phyloP scores from a whole-genome alignment of 1,140 invertebrate species.

The Zaprionus lachaisei region DNA sequence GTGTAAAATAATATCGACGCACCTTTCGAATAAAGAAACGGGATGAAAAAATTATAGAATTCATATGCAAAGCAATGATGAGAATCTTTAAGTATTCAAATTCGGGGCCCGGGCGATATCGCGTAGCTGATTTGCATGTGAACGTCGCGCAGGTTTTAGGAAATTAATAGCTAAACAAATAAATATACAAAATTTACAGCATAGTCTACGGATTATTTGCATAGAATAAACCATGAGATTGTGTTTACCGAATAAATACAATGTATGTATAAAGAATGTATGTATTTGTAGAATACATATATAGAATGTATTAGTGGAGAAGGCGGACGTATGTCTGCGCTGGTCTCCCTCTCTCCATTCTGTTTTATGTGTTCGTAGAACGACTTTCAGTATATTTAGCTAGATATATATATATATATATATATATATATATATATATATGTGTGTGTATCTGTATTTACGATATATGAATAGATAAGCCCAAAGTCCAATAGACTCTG shows the following conservation, averaged over 20 bases:
- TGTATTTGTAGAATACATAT: not conserved
- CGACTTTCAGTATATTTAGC: not conserved
- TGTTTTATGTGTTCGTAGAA: constrained; percentile 8
- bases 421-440: not conserved
- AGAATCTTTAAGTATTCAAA: constrained; percentile 27
- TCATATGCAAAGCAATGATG: constrained; percentile 49
- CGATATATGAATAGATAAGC: not conserved
- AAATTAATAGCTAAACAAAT: constrained; percentile 65
- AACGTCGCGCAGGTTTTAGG: constrained; percentile 44
- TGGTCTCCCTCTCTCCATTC: not conserved
- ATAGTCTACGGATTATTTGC: constrained; percentile 32
- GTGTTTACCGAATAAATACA: constrained; percentile 13
- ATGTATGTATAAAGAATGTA: not conserved
- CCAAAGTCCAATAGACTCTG: constrained; percentile 1
- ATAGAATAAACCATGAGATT: constrained; percentile 35
- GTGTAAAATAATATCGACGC: not conserved
- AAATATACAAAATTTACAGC: constrained; percentile 68
- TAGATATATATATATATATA: not conserved
- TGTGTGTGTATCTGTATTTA: not conserved
- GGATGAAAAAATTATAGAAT: constrained; percentile 39
- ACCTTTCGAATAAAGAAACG: constrained; percentile 7
- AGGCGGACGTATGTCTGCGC: not conserved
- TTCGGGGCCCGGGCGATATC: constrained; percentile 9
- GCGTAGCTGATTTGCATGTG: constrained; percentile 67
- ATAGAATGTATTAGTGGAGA: not conserved